Evolutionary conservation across 2,888 invertebrate genomes (phyloP).

Genomic region (Anoncus sp.): DNA sequence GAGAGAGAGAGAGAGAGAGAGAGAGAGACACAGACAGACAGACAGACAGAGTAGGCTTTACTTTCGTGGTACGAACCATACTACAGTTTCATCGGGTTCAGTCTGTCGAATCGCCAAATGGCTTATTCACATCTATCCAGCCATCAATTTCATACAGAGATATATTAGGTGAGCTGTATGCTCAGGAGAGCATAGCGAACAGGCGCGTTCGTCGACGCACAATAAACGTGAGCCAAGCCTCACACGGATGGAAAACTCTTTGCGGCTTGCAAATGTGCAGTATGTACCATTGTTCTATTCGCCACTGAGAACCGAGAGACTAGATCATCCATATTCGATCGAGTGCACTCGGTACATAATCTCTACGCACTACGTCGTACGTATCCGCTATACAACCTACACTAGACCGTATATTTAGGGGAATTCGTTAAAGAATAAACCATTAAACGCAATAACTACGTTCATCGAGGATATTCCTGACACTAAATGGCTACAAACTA

Average conservation of each 20-base stretch:
- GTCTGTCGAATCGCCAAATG: neutral
- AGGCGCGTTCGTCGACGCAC: conserved; percentile 28
- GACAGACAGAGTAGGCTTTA: neutral
- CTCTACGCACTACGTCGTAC: conserved; percentile 18
- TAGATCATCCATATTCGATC: conserved; percentile 61
- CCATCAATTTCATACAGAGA: conserved; percentile 30
- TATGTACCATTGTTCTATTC: conserved; percentile 34
- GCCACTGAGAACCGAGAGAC: conserved; percentile 5
- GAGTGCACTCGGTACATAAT: conserved; percentile 64
- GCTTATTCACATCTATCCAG: conserved; percentile 17
- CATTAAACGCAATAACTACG: conserved; percentile 14
- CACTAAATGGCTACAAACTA: conserved; percentile 1
- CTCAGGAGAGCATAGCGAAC: conserved; percentile 26
- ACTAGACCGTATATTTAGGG: neutral
- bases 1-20: neutral
- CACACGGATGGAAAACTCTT: conserved; percentile 43
- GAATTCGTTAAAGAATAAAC: conserved; percentile 26
- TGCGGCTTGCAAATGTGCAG: conserved; percentile 36
- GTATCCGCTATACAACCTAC: conserved; percentile 17
- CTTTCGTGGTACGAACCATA: neutral
- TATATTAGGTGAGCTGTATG: conserved; percentile 15
- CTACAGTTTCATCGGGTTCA: neutral
- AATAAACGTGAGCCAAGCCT: conserved; percentile 7
- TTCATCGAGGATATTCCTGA: neutral
- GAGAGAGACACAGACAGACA: neutral